Evolutionary conservation across 2,797 vertebrate species (phyloP).

Genomic region (Salarias fasciatus): DNA sequence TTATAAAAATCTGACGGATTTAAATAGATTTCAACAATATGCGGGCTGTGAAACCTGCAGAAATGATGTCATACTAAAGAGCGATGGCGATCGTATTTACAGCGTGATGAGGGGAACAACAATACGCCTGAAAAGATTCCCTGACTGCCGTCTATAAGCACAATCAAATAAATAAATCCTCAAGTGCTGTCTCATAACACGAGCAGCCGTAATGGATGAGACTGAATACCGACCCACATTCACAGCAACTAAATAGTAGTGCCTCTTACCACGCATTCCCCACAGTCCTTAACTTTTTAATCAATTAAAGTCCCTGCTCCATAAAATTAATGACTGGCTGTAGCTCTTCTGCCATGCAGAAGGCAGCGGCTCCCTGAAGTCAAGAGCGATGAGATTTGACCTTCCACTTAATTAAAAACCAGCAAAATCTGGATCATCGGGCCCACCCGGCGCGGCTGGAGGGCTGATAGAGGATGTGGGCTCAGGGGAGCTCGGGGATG

Average conservation of each 20-base stretch:
- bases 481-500: slow-evolving; percentile 64
- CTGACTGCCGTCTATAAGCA: neutral
- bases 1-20: neutral
- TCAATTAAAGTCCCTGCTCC: slow-evolving; percentile 77
- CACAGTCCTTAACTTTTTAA: slow-evolving; percentile 77
- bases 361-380: slow-evolving; percentile 78
- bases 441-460: slow-evolving; percentile 51
- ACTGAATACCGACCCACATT: slow-evolving; percentile 30
- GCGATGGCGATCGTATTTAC: neutral
- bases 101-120: neutral
- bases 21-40: neutral
- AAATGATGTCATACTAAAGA: neutral
- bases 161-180: neutral
- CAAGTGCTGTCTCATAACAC: slow-evolving; percentile 27
- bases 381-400: slow-evolving; percentile 80
- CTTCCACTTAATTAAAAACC: slow-evolving; percentile 85
- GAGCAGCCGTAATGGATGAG: slow-evolving; percentile 17
- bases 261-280: slow-evolving; percentile 58
- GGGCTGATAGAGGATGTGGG: slow-evolving; percentile 51
- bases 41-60: neutral
- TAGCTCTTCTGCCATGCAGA: slow-evolving; percentile 74
- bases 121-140: neutral
- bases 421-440: slow-evolving; percentile 80
- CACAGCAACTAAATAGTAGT: slow-evolving; percentile 42
- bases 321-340: slow-evolving; percentile 81